A percentile compares a stretch with the other conserved stretches of the same genome.
phyloP scores from a whole-genome alignment of 2,797 vertebrate species.

The Clarias pachynema region DNA sequence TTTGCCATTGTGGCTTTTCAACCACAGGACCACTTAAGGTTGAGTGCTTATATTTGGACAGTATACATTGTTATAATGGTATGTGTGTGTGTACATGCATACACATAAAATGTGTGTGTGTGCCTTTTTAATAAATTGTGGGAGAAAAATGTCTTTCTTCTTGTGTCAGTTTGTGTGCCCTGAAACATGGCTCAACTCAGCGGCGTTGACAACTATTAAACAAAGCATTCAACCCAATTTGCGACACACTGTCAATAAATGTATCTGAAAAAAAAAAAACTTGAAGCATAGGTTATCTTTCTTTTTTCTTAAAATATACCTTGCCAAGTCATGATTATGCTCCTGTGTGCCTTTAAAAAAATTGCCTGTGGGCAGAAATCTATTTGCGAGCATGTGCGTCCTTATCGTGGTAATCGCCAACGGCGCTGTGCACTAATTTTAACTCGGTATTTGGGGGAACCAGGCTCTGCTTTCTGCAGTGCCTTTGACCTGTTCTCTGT shows the following conservation, averaged over 20 bases:
- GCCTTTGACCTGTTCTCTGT: conserved; percentile 76
- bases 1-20: conserved; percentile 45
- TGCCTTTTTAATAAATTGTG: conserved; percentile 66
- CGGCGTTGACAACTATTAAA: not conserved
- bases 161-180: not conserved
- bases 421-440: conserved; percentile 73
- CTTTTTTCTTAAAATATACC: conserved; percentile 20
- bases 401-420: conserved; percentile 71
- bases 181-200: not conserved
- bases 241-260: conserved; percentile 16
- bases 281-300: conserved; percentile 23
- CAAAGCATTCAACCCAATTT: conserved; percentile 29
- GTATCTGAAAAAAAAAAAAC: conserved; percentile 36
- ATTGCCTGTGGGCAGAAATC: conserved; percentile 45
- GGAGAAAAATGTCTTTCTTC: not conserved
- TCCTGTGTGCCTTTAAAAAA: conserved; percentile 42
- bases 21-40: conserved; percentile 28
- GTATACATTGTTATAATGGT: conserved; percentile 2
- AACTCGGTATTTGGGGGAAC: conserved; percentile 61
- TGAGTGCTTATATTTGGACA: conserved; percentile 19
- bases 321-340: conserved; percentile 45
- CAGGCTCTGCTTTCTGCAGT: conserved; percentile 52
- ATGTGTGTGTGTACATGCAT: not conserved
- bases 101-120: not conserved
- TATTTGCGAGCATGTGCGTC: conserved; percentile 48